Evolutionary conservation across 2,888 invertebrate genomes (phyloP), one percentile per base, ranked within the genome.

Genomic region (Amiota communis): DNA sequence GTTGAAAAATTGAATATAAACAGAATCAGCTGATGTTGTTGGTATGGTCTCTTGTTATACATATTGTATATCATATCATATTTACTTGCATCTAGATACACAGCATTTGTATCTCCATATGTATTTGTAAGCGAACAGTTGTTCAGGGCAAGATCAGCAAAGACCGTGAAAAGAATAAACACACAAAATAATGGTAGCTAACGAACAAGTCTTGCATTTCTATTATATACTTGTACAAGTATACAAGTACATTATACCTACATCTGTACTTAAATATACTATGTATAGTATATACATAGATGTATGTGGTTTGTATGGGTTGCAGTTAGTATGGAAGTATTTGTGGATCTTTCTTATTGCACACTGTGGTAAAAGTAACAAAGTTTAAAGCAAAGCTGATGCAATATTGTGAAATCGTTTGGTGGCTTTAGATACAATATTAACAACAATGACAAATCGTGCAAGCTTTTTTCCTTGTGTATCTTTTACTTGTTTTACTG

Each of bases 1-100:
- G 56, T 23, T 23, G 23, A 23, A 23, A 23, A 23, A 23, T 1
- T 57, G 49, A 67, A 79, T 75, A 57, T 11, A 81, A 85, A 85
- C 80, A 80, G 46, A 63, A 86, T 86, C 86, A 84, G 86, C 84
- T 86, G 86, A 84, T 82, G 79, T 63, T 57, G 64, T 51, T 36
- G 36, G 36, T 36, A 36, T 36, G 36, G 36, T 36, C 36, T 36
- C 6, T 36, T 36, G 4, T 36, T 2, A 36, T 36, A 36, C 36
- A 36, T 36, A 36, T 6, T 36, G 6, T 6, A 6, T 36, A 36
- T 36, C 36, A 49, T 23, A 23, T 23, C 23, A 23, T 23, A 23
- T 23, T 23, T 23, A 23, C 23, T 2, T 56, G 56, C 65, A 63
- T 46, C 36, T 53, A 36, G 17, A 17, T 72, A 57, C 68, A 61